phyloP scores from a whole-genome alignment of 30 jellyfish, hydroid and myxozoan genomes.

The Cassiopea andromeda region DNA sequence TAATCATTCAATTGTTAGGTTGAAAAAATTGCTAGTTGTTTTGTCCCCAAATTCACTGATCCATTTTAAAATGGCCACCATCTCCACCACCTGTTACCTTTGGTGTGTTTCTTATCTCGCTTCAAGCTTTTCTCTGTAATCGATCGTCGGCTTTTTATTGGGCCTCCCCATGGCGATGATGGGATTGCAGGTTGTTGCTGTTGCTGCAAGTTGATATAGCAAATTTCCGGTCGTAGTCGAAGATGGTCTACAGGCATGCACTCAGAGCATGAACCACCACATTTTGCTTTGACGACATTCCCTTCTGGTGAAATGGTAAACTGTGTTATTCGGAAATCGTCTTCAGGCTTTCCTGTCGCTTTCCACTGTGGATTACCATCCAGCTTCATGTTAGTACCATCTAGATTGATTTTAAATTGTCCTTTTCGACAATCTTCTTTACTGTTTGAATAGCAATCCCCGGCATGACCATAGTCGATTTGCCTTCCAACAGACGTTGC shows the following conservation, averaged over 20 bases:
- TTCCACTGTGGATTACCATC: conserved; percentile 76
- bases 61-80: conserved; percentile 63
- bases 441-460: conserved; percentile 92
- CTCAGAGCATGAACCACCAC: conserved; percentile 97
- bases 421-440: conserved; percentile 95
- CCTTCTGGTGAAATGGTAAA: conserved; percentile 70
- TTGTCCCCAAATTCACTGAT: not conserved
- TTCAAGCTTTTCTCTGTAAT: conserved; percentile 29
- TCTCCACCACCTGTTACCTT: conserved; percentile 48
- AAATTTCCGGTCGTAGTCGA: conserved; percentile 76
- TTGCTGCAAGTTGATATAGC: conserved; percentile 34
- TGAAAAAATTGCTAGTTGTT: conserved; percentile 20
- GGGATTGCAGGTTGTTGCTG: conserved; percentile 12
- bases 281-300: conserved; percentile 75
- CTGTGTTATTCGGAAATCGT: conserved; percentile 85
- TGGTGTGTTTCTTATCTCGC: conserved; percentile 23
- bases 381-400: conserved; percentile 70
- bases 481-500: conserved; percentile 78
- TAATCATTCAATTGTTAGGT: not conserved
- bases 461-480: conserved; percentile 89
- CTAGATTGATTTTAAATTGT: conserved; percentile 73
- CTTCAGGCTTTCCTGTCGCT: conserved; percentile 90
- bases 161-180: not conserved
- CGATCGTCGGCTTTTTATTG: conserved; percentile 12
- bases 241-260: conserved; percentile 89